Evolutionary conservation across 2,888 invertebrate species (phyloP).

Genomic region (Bimastos eiseni): DNA sequence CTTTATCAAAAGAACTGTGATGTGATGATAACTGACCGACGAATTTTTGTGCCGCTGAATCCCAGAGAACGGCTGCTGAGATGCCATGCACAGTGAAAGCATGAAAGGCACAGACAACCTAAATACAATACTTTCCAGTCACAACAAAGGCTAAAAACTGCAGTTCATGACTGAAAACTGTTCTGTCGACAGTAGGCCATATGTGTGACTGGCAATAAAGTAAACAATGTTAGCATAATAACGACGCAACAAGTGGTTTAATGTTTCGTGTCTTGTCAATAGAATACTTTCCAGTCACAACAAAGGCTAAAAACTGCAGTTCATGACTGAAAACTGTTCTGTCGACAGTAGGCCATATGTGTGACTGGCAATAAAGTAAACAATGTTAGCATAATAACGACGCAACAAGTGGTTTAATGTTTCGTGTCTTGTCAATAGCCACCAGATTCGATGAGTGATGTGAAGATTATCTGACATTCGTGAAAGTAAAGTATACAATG

Average conservation of each 20-base stretch:
- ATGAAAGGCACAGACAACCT: constrained; percentile 36
- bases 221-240: neutral
- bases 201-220: neutral
- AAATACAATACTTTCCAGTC: neutral
- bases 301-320: neutral
- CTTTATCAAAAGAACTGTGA: neutral
- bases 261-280: neutral
- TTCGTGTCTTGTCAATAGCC: neutral
- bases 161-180: neutral
- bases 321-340: neutral
- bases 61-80: constrained; percentile 35
- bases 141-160: neutral
- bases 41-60: constrained; percentile 29
- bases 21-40: constrained; percentile 30
- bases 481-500: no score
- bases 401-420: neutral
- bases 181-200: neutral
- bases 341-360: neutral
- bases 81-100: constrained; percentile 35
- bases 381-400: neutral
- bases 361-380: neutral
- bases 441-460: neutral
- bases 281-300: neutral
- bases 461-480: neutral
- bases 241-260: neutral